These are phyloP conservation scores for Drosophila nigrodunni DNA, from an alignment of 1,140 invertebrate genomes.

Conservation along the genomic window DNA sequence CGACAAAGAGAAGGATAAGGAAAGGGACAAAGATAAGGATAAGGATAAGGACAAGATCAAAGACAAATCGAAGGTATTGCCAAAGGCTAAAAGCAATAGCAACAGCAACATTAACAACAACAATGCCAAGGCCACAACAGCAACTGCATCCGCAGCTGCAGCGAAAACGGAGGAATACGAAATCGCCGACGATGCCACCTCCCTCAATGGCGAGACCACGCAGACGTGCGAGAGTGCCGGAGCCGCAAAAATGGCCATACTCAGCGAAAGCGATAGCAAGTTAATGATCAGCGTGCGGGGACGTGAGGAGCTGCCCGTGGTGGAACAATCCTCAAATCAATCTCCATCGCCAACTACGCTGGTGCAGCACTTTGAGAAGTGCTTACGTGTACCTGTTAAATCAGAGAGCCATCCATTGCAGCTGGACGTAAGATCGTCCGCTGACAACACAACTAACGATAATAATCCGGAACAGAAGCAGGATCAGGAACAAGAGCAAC, in stretches of 20 bases:
- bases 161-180: conserved; percentile 85
- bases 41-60: conserved; percentile 40
- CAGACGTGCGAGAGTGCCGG: conserved; percentile 43
- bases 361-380: conserved; percentile 64
- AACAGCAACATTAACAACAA: conserved; percentile 28
- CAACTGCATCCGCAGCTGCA: conserved; percentile 26
- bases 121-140: conserved; percentile 12
- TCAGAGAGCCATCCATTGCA: conserved; percentile 78
- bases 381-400: conserved; percentile 72
- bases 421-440: conserved; percentile 18
- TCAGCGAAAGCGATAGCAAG: conserved; percentile 84
- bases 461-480: conserved; percentile 48
- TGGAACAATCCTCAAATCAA: conserved; percentile 51
- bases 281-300: conserved; percentile 87
- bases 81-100: conserved; percentile 37
- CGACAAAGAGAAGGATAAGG: conserved; percentile 39
- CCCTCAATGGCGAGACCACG: conserved; percentile 81
- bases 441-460: conserved; percentile 50
- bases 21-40: conserved; percentile 40
- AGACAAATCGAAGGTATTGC: conserved; percentile 6
- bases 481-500: neutral
- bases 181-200: conserved; percentile 86
- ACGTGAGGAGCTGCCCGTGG: conserved; percentile 88
- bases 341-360: conserved; percentile 5
- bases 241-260: conserved; percentile 79